Base-by-base conservation (phyloP, 2,888 invertebrate species). In the Crocallis elinguaria region DNA sequence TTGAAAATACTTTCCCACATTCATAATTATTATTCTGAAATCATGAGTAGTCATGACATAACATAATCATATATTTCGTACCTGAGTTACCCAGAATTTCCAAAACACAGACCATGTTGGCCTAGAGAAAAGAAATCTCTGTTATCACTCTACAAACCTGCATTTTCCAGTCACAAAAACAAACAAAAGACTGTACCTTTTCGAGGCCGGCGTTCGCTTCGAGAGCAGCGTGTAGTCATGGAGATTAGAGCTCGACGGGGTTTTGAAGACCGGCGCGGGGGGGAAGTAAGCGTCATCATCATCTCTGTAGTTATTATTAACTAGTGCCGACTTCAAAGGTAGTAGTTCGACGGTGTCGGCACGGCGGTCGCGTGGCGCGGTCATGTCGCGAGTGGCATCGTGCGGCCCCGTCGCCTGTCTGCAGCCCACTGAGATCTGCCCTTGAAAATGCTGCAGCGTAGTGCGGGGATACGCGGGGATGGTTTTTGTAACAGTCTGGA, bases 171-270 rank as follows among this genome's bases (percentile, higher is more conserved):
- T 25, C 8, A 30, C 25, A 43, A 45, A 52, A 52, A 46, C 30
- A 52, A 52, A 57, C 63, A 60, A 65, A 57, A 63, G 61, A 67
- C 66, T 60, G 60, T 64, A 91, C 92, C 90, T 82, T 79, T 92
- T 92, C 1, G 91, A 92, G 48, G 90, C 92, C 82, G 91, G 91
- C 59, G 92, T 90, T 62, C 92, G 75, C 65, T 92, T 92, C 29
- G 92, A 92, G 48, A 92, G 79, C 59, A 91, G 69, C 37, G 88
- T 84, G 62, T 92, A 92, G 29, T 92, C 92, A 64, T 82, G 74
- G 19, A 82, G 69, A 57, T 82, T 88, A 1, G 89, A 83, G 21
- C 79, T 83, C 38, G 90, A 87, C 0, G 89, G 88, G 46, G 76
- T 80, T 60, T 77, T 79, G 62, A 80, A 77, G 30, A 76, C 74